Evolutionary conservation across 2,797 vertebrate species (phyloP), one percentile per base, ranked within the genome.

Genomic region (Falco rusticolus): DNA sequence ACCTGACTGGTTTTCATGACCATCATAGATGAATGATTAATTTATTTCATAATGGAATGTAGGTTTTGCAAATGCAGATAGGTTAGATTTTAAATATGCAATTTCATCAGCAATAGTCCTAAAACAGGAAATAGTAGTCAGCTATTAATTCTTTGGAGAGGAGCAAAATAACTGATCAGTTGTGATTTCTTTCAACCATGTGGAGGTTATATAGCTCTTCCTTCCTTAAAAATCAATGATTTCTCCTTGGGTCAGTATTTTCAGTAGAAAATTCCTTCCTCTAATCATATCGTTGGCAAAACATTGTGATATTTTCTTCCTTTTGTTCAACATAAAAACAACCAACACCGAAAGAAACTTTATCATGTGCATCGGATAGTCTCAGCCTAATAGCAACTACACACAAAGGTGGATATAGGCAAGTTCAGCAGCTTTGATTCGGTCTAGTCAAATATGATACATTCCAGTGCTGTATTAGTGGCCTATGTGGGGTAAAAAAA

Each of bases 401-500:
- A 28, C 51, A 57, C 21, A 75, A 21, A 83, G 71, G 25, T 47
- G 26, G 29, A 71, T 87, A 28, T 57, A 64, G 48, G 57, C 60
- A 75, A 92, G 68, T 89, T 93, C 76, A 92, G 56, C 82, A 92
- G 50, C 53, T 92, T 94, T 92, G 70, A 90, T 92, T 94, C 85
- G 83, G 68, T 71, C 82, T 79, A 91, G 90, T 94, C 89, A 92
- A 92, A 93, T 78, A 80, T 47, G 76, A 92, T 78, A 45, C 65
- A 87, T 89, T 93, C 79, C 79, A 71, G 75, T 69, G 68, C 48
- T 93, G 21, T 37, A 57, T 91, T 85, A 92, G 92, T 81, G 69
- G 50, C 53, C 60, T 91, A 2, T 50, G 37, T 31, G n/a, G 34
- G 15, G 2, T 39, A 5, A 20, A 48, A 47, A 51, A 87, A 90